A percentile compares a stretch with the other conserved stretches of the same genome.
phyloP scores from a whole-genome alignment of 1,140 invertebrate species.

The Drosophila malerkotliana region DNA sequence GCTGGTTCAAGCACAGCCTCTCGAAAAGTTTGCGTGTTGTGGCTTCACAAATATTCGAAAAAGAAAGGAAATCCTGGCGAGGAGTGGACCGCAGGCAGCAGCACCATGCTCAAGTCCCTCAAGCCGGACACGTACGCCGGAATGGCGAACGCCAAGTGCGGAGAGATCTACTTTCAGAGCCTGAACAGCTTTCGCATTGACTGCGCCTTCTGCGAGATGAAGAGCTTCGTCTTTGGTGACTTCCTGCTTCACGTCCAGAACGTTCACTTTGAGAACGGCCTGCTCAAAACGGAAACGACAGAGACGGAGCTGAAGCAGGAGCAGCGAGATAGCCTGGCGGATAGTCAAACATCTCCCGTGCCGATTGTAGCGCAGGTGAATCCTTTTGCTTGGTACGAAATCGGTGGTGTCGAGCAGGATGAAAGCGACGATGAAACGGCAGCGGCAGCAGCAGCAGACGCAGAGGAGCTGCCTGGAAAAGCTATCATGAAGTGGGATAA shows the following conservation, averaged over 20 bases:
- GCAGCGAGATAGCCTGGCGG: neutral
- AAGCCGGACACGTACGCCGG: constrained; percentile 65
- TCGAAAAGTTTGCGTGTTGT: constrained; percentile 52
- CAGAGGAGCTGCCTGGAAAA: constrained; percentile 15
- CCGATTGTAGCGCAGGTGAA: constrained; percentile 39
- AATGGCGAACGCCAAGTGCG: constrained; percentile 72
- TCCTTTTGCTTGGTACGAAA: constrained; percentile 60
- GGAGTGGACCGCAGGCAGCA: constrained; percentile 31
- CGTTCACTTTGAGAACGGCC: constrained; percentile 62
- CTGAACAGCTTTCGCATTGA: constrained; percentile 67
- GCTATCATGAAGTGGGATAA: constrained; percentile 62
- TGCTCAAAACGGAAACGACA: constrained; percentile 59
- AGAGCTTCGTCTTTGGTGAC: constrained; percentile 70
- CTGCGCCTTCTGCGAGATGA: constrained; percentile 71
- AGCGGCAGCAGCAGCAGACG: neutral
- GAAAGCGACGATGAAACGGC: constrained; percentile 29
- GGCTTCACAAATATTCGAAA: constrained; percentile 13
- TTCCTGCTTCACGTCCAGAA: constrained; percentile 73
- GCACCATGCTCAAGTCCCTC: constrained; percentile 64
- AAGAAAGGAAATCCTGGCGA: constrained; percentile 37
- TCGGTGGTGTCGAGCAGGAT: constrained; percentile 30
- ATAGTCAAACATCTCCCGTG: constrained; percentile 6
- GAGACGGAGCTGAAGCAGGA: constrained; percentile 43
- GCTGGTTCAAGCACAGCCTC: constrained; percentile 42
- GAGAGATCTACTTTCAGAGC: constrained; percentile 76